Conservation (phyloP, 2,888 invertebrate genomes). For the Zele albiditarsus region DNA sequence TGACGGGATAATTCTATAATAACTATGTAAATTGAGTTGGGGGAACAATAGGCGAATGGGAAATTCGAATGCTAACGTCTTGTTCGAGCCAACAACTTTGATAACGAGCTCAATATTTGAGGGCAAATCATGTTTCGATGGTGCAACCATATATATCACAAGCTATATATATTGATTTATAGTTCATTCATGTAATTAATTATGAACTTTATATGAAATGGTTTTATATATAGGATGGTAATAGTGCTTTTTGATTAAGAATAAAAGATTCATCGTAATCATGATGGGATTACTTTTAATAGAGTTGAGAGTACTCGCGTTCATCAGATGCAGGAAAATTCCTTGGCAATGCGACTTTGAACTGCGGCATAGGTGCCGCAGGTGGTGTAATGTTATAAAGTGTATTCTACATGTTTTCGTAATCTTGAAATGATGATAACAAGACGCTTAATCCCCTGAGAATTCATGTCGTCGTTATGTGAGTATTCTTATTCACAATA, state of each 20-base stretch:
- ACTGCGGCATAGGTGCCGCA: slow-evolving; percentile 21
- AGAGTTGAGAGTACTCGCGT: slow-evolving; percentile 17
- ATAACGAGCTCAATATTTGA: slow-evolving; percentile 47
- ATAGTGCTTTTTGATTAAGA: background rate
- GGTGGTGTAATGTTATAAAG: slow-evolving; percentile 33
- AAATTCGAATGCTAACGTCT: slow-evolving; percentile 65
- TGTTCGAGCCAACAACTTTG: slow-evolving; percentile 44
- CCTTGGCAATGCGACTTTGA: slow-evolving; percentile 38
- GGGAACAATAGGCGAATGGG: slow-evolving; percentile 56
- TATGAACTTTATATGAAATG: background rate
- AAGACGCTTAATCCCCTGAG: slow-evolving; percentile 27
- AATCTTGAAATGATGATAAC: slow-evolving; percentile 49
- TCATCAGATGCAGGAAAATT: slow-evolving; percentile 27
- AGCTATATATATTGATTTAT: background rate
- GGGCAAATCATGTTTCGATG: slow-evolving; percentile 12
- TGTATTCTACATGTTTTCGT: slow-evolving; percentile 48
- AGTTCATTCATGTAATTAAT: background rate
- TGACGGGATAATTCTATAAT: slow-evolving; percentile 67
- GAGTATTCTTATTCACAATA: background rate
- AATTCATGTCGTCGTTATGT: background rate
- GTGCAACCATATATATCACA: background rate
- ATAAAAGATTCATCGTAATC: background rate
- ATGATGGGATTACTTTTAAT: background rate
- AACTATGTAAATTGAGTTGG: slow-evolving; percentile 67
- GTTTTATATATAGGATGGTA: background rate